Evolutionary conservation across 1,140 invertebrate genomes (phyloP).

Genomic region (Neodiprion virginianus): DNA sequence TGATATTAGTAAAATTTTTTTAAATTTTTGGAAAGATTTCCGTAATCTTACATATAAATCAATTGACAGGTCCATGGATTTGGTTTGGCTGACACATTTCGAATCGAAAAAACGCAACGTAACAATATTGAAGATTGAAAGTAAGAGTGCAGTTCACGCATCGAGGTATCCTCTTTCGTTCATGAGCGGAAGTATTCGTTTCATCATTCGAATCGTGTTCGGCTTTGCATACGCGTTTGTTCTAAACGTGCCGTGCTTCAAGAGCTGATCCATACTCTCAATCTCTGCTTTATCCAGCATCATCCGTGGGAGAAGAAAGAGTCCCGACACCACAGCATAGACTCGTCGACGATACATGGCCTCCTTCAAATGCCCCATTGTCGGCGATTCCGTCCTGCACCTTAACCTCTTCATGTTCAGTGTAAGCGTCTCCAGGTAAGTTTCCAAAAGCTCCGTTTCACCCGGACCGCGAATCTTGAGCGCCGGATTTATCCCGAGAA

Average conservation of each 20-base stretch:
- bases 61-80: too few species aligned
- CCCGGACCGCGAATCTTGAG: conserved; percentile 29
- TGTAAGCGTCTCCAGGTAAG: conserved; percentile 28
- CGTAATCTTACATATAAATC: too few species aligned
- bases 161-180: conserved; percentile 31
- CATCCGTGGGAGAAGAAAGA: conserved; percentile 38
- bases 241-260: conserved; percentile 23
- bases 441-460: conserved; percentile 31
- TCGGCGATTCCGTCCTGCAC: conserved; percentile 32
- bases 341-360: conserved; percentile 34
- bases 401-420: conserved; percentile 29
- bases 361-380: conserved; percentile 29
- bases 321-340: conserved; percentile 26
- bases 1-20: too few species aligned
- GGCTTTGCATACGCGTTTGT: conserved; percentile 39
- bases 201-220: conserved; percentile 29
- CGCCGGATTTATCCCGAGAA: conserved; percentile 52
- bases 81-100: too few species aligned
- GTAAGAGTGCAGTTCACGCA: conserved; percentile 16
- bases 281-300: conserved; percentile 30
- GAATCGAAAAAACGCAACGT: neutral
- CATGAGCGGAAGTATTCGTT: conserved; percentile 23
- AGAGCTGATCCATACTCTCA: conserved; percentile 24
- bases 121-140: neutral
- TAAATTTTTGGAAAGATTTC: too few species aligned